Evolutionary conservation across 2,797 vertebrate species (phyloP).

Genomic region (Molossus alvarezi): DNA sequence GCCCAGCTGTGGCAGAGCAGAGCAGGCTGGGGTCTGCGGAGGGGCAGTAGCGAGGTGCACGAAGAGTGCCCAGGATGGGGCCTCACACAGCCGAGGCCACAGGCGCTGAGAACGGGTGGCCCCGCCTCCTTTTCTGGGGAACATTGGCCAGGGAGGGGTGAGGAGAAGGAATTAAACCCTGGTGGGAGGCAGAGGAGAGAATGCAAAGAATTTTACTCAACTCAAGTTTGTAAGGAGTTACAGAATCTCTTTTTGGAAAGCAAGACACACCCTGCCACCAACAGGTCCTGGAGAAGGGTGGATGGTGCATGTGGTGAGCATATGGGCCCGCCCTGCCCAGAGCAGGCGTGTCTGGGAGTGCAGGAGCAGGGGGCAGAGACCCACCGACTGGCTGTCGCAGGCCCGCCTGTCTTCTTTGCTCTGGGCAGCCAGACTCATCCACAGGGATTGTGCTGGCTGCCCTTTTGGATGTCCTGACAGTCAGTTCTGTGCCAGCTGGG

Average conservation of each 20-base stretch:
- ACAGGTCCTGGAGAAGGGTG: neutral
- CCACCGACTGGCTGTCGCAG: neutral
- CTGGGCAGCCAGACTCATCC: neutral
- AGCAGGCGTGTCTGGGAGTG: neutral
- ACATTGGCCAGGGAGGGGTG: neutral
- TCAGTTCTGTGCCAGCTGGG: neutral
- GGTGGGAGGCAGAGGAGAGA: neutral
- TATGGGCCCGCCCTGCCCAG: neutral
- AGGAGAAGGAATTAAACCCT: neutral
- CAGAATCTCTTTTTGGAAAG: neutral
- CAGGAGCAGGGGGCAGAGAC: neutral
- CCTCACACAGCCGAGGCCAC: accelerated
- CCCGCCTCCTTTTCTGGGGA: neutral
- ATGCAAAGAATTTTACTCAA: neutral
- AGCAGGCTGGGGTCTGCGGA: neutral
- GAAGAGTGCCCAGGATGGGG: neutral
- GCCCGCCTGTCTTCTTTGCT: neutral
- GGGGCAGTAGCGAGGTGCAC: no score
- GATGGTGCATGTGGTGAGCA: no score
- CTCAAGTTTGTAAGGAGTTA: neutral
- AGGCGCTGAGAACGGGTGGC: neutral
- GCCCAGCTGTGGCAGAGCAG: neutral
- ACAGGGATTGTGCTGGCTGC: neutral
- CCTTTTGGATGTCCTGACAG: neutral
- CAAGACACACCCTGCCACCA: neutral